These are phyloP conservation scores for Corythornis vintsioides DNA, from an alignment of 2,113 vertebrate species.

Conservation along the genomic window DNA sequence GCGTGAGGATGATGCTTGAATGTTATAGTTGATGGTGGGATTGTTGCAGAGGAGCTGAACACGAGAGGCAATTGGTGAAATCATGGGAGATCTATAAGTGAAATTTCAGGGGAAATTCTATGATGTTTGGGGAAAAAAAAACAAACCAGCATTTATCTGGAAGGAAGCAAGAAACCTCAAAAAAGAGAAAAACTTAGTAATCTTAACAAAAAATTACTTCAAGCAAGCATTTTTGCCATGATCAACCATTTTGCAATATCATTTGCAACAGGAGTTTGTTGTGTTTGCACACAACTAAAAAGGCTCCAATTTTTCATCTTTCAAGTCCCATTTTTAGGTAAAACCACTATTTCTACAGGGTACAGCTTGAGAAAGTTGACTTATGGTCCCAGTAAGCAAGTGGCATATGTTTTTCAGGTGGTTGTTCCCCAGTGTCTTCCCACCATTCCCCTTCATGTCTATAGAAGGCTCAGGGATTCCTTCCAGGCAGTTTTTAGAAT, in stretches of 20 bases:
- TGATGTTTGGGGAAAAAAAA: neutral
- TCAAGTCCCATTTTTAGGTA: neutral
- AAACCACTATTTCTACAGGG: neutral
- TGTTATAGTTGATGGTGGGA: neutral
- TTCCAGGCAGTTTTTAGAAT: conserved; percentile 11
- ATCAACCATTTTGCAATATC: neutral
- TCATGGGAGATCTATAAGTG: neutral
- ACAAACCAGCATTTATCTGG: neutral
- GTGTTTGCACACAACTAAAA: neutral
- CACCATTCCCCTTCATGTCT: neutral
- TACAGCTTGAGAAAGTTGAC: neutral
- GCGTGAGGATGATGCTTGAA: neutral
- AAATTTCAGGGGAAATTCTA: neutral
- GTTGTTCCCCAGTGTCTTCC: neutral
- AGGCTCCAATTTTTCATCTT: neutral
- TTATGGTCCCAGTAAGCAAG: neutral
- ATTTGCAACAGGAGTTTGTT: neutral
- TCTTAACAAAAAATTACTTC: neutral
- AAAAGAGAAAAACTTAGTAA: neutral
- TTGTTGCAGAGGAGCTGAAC: neutral
- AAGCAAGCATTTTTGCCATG: neutral
- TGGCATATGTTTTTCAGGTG: neutral
- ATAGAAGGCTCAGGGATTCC: neutral
- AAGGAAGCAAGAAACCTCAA: neutral
- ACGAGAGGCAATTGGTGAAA: neutral